A percentile compares a stretch with the other conserved stretches of the same genome.
phyloP scores from a whole-genome alignment of 2,888 invertebrate genomes.

The Allolobophora icterica region DNA sequence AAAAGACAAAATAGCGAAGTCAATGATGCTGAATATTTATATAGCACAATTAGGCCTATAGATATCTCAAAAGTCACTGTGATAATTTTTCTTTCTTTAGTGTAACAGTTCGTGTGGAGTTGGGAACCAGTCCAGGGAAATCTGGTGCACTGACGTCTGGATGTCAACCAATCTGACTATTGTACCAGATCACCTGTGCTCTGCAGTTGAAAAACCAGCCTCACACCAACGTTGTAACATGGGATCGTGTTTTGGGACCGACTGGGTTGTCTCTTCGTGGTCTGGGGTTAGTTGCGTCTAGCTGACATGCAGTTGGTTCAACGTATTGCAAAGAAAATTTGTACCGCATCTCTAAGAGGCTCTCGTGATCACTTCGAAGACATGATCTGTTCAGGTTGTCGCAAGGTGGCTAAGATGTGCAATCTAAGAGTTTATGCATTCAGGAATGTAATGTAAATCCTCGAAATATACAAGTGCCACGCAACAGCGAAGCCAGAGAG shows the following conservation, averaged over 20 bases:
- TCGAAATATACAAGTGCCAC: too few species aligned
- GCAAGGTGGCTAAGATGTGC: too few species aligned
- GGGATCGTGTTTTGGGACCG: conserved; percentile 84
- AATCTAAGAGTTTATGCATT: too few species aligned
- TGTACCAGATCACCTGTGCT: conserved; percentile 37
- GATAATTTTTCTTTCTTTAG: conserved; percentile 54
- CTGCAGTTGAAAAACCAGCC: conserved; percentile 31
- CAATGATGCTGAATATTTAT: background rate
- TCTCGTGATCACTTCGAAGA: too few species aligned
- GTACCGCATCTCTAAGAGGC: background rate
- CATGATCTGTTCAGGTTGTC: too few species aligned
- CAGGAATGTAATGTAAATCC: too few species aligned
- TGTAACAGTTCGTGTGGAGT: conserved; percentile 92
- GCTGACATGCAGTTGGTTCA: background rate
- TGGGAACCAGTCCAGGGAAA: conserved; percentile 83
- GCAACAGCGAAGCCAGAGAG: too few species aligned
- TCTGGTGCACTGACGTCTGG: conserved; percentile 48
- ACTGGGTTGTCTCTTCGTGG: conserved; percentile 88
- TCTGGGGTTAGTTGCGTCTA: conserved; percentile 74
- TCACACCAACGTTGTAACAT: conserved; percentile 38
- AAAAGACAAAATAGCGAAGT: background rate
- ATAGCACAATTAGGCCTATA: too few species aligned
- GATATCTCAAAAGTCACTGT: too few species aligned
- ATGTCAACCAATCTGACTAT: background rate
- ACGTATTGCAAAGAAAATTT: background rate